A percentile compares a stretch with the other conserved stretches of the same genome.
Conservation (phyloP, 1,140 invertebrate species). For the Ditylenchus dipsaci region DNA sequence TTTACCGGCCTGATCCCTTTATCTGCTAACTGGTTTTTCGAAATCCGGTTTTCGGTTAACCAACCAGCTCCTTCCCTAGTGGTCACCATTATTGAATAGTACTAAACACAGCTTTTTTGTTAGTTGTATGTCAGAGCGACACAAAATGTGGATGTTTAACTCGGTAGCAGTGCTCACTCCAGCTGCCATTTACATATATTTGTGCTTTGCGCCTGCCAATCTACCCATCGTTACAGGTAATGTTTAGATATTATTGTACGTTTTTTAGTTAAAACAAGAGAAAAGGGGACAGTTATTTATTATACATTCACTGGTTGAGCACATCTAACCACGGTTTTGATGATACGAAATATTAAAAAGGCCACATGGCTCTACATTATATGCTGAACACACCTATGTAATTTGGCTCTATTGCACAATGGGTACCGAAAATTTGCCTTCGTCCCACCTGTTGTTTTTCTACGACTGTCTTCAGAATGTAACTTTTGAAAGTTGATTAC, state of each 20-base stretch:
- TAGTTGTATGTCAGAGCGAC: constrained; percentile 27
- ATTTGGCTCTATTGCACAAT: too few relatives aligned
- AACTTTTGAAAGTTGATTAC: too few relatives aligned
- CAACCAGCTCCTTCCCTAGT: not conserved
- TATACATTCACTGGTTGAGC: too few relatives aligned
- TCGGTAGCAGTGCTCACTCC: constrained; percentile 32
- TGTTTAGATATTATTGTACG: constrained; percentile 8
- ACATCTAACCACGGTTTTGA: too few relatives aligned
- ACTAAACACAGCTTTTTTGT: not conserved
- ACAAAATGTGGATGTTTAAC: constrained; percentile 34
- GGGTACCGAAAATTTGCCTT: too few relatives aligned
- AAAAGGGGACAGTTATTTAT: not conserved
- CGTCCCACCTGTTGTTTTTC: too few relatives aligned
- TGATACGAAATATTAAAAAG: too few relatives aligned
- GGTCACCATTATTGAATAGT: not conserved
- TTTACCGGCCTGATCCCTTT: too few relatives aligned
- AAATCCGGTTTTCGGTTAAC: too few relatives aligned
- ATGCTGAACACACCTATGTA: too few relatives aligned
- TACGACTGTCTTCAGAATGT: too few relatives aligned
- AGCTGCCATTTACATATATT: constrained; percentile 8
- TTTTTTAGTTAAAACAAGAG: not conserved
- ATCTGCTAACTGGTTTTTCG: not conserved
- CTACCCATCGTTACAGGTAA: constrained; percentile 16
- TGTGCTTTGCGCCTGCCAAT: constrained; percentile 10
- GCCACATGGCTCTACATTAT: too few relatives aligned